Percentiles rank a stretch among this genome's conserved stretches.
Evolutionary conservation across 1,140 invertebrate genomes (phyloP).

Genomic region (Thalassaphorura encarpata): DNA sequence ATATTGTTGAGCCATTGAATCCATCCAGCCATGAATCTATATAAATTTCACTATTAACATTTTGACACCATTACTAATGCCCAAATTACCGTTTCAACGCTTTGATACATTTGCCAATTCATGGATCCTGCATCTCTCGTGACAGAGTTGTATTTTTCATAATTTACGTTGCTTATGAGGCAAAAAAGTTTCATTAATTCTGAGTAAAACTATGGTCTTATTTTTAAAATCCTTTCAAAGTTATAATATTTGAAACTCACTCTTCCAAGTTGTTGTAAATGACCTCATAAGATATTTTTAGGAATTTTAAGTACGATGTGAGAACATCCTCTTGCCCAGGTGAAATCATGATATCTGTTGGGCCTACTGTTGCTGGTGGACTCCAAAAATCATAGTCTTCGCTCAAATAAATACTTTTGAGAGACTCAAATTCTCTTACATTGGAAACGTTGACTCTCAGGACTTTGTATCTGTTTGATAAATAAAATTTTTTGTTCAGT

Average conservation of each 20-base stretch:
- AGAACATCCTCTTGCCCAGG: slow-evolving; percentile 11
- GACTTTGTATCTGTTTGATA: slow-evolving; percentile 25
- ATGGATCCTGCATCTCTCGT: slow-evolving; percentile 8
- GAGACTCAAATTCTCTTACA: slow-evolving; percentile 5
- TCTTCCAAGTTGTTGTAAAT: slow-evolving; percentile 21
- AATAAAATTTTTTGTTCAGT: background rate
- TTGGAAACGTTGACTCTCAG: slow-evolving; percentile 19
- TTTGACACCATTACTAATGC: background rate
- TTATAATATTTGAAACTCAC: slow-evolving; percentile 15
- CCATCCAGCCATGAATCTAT: slow-evolving; percentile 31
- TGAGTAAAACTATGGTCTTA: background rate
- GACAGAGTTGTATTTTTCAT: slow-evolving; percentile 20
- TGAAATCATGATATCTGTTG: slow-evolving; percentile 22
- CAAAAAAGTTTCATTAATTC: background rate
- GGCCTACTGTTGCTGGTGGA: slow-evolving; percentile 8
- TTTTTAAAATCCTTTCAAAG: background rate
- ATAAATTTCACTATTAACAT: background rate
- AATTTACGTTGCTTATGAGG: slow-evolving; percentile 15
- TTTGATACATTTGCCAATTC: slow-evolving; percentile 26
- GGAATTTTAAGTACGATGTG: slow-evolving; percentile 11
- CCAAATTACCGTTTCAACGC: slow-evolving; percentile 19
- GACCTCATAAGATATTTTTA: slow-evolving; percentile 19
- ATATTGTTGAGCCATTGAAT: slow-evolving; percentile 25
- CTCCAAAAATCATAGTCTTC: slow-evolving; percentile 30
- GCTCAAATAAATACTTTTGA: slow-evolving; percentile 23